Conservation (phyloP, 2,888 invertebrate genomes). For the Tillus elongatus region DNA sequence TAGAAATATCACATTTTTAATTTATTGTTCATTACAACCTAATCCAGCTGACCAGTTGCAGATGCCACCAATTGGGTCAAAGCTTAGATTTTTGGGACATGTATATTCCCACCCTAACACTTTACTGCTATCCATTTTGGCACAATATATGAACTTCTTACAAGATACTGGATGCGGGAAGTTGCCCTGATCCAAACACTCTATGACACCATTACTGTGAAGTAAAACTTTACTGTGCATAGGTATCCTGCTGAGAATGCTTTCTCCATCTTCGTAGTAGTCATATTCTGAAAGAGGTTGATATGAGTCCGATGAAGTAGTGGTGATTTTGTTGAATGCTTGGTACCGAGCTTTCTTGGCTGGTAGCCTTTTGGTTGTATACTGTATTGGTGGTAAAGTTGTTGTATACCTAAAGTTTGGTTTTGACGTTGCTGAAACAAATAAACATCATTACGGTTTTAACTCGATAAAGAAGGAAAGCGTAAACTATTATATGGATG, state of each 20-base stretch:
- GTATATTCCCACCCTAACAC: constrained; percentile 82
- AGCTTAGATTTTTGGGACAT: constrained; percentile 76
- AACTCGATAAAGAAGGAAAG: no score
- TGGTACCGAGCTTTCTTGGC: no score
- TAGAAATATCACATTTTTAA: no score
- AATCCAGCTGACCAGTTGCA: constrained; percentile 83
- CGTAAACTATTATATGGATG: no score
- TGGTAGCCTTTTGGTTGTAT: no score
- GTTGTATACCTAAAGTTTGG: not conserved
- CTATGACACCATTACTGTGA: constrained; percentile 62
- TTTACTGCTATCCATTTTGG: constrained; percentile 67
- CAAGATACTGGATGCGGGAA: constrained; percentile 87
- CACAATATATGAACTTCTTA: constrained; percentile 86
- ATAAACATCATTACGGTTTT: no score
- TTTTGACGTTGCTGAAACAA: not conserved
- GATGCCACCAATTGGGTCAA: constrained; percentile 82
- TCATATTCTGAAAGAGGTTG: constrained; percentile 44
- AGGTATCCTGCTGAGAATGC: constrained; percentile 47
- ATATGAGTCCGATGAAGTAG: constrained; percentile 19
- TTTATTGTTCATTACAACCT: constrained; percentile 61
- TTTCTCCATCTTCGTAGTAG: constrained; percentile 57
- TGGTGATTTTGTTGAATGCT: constrained; percentile 9
- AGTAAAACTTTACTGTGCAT: constrained; percentile 54
- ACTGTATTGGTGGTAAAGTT: constrained; percentile 7
- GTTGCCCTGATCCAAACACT: constrained; percentile 82